These are phyloP conservation scores for Dromiciops gliroides DNA, from an alignment of 2,113 vertebrate genomes.

Conservation along the genomic window DNA sequence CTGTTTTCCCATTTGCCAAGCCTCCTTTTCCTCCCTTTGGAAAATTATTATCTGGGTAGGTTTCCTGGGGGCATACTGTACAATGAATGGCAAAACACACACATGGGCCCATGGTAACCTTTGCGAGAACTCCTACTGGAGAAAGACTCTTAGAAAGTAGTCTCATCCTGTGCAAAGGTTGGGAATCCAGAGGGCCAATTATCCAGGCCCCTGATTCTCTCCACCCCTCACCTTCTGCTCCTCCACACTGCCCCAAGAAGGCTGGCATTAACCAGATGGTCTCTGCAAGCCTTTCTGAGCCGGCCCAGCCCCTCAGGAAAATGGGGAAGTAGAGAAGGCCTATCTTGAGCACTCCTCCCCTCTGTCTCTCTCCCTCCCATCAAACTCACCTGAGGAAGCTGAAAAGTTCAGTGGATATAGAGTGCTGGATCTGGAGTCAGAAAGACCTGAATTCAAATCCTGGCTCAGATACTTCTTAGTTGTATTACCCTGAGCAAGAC, in stretches of 20 bases:
- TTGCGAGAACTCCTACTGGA: background rate
- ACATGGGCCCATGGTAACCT: slow-evolving; percentile 1
- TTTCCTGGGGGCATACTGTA: background rate
- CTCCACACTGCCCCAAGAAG: background rate
- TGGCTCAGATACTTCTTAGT: background rate
- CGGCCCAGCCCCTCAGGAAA: background rate
- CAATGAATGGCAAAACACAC: slow-evolving; percentile 6
- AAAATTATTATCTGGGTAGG: slow-evolving; percentile 48
- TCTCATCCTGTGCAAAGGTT: rapidly evolving
- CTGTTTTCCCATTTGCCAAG: slow-evolving; percentile 44
- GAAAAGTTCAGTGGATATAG: background rate
- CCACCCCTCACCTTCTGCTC: background rate
- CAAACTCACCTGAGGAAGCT: background rate
- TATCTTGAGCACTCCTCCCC: background rate
- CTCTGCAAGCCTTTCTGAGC: background rate
- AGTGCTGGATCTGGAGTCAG: background rate
- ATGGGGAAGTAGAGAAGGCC: background rate
- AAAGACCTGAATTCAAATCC: background rate
- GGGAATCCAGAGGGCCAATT: background rate
- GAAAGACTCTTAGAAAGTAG: background rate
- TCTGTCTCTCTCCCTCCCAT: background rate
- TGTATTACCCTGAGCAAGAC: background rate
- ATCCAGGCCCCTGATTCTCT: background rate
- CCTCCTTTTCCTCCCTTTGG: slow-evolving; percentile 53
- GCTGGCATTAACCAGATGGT: background rate